phyloP scores from a whole-genome alignment of 92 coral and sea anemone genomes.

The Palythoa grandis region DNA sequence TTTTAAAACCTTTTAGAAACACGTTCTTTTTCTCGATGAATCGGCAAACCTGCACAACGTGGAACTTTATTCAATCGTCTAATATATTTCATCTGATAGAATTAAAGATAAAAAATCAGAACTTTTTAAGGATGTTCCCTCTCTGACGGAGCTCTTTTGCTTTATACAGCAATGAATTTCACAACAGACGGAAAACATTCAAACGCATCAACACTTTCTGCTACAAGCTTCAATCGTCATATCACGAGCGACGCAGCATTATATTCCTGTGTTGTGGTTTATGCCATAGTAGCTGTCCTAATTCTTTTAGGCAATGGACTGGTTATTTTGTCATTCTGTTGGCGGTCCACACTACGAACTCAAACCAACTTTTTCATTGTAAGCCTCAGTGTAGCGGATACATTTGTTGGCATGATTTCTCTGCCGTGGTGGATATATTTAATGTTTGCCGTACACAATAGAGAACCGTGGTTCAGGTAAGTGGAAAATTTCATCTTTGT shows the following conservation, averaged over 20 bases:
- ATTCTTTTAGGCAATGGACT: conserved; percentile 66
- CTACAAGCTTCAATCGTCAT: not conserved
- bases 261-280: conserved; percentile 55
- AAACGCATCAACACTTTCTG: not conserved
- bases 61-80: too few relatives aligned
- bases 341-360: conserved; percentile 58
- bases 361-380: conserved; percentile 77
- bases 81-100: not conserved
- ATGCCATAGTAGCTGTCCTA: conserved; percentile 50
- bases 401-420: conserved; percentile 70
- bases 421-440: conserved; percentile 74
- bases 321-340: conserved; percentile 63
- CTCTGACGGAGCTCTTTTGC: not conserved
- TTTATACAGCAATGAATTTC: conserved; percentile 5
- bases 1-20: too few relatives aligned
- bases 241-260: not conserved
- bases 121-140: not conserved
- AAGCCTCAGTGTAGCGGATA: conserved; percentile 69
- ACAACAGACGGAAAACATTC: not conserved
- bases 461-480: conserved; percentile 54
- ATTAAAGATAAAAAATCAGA: not conserved
- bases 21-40: too few relatives aligned
- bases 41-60: too few relatives aligned
- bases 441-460: conserved; percentile 43
- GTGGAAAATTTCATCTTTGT: too few relatives aligned